phyloP scores from a whole-genome alignment of 1,140 invertebrate species.

The Thaumatotibia leucotreta region DNA sequence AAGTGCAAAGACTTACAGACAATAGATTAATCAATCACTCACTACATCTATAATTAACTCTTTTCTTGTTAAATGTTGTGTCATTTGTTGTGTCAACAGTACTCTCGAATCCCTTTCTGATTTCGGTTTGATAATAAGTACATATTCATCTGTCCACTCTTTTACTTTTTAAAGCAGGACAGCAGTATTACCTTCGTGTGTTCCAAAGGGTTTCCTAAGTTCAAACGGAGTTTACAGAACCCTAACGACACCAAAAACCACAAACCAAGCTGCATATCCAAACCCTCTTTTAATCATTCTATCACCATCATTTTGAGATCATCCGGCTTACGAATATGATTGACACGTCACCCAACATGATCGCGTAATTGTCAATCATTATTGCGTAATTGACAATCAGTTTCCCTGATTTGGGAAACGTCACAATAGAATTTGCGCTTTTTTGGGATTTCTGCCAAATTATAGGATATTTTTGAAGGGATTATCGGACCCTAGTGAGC shows the following conservation, averaged over 20 bases:
- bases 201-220: too few species aligned
- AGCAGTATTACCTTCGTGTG: too few species aligned
- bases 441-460: conserved; percentile 3
- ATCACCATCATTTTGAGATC: not conserved
- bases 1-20: too few species aligned
- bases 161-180: too few species aligned
- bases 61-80: too few species aligned
- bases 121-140: too few species aligned
- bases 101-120: too few species aligned
- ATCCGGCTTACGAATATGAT: not conserved
- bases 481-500: not conserved
- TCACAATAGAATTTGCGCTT: not conserved
- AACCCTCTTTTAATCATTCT: not conserved
- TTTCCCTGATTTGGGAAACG: not conserved
- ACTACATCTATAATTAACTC: too few species aligned
- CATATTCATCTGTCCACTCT: too few species aligned
- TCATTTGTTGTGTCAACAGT: too few species aligned
- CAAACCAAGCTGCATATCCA: not conserved
- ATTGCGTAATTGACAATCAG: not conserved
- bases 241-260: not conserved
- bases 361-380: conserved; percentile 2
- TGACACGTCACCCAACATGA: not conserved
- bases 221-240: not conserved
- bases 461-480: conserved; percentile 13
- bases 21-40: too few species aligned